Evolutionary conservation across 2,888 invertebrate genomes (phyloP), one percentile per base, ranked within the genome.

Genomic region (Panzeria rudis): DNA sequence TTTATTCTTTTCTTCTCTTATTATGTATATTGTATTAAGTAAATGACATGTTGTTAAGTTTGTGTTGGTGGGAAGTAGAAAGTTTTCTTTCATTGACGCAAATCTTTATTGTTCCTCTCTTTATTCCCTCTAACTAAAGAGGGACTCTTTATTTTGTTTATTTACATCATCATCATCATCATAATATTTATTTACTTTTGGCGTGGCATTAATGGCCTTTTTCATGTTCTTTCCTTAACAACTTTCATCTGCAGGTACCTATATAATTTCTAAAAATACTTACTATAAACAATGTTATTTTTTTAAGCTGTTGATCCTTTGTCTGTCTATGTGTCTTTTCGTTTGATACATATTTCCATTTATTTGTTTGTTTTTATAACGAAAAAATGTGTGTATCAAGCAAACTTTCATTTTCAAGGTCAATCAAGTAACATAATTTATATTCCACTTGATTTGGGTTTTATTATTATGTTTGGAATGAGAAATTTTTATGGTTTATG

Each of bases 361-460:
- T 23, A 7, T 23, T 62, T 64, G 8, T 47, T 66, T 66, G 59
- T 17, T 35, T 11, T 32, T n/a, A 47, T 17, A 44, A 44, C 5
- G 6, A 17, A 13, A 17, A 66, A 66, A 66, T 32, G 6, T 47
- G 6, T 47, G 11, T 47, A 41, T 15, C 29, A 9, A 35, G 4
- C 32, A 8, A 38, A 13, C 11, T 17, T 59, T 35, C 17, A 13
- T 66, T 66, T 66, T 66, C 66, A 66, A 66, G 66, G 66, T 32
- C 66, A 66, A 23, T 32, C 66, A 66, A 23, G 25, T 9, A 64
- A 29, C 29, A 64, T 44, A 11, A 64, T n/a, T 56, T 32, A 11
- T 32, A 15, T 32, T 8, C n/a, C 64, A 44, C 44, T 64, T 64
- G 64, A 66, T 25, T n/a, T 47, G 47, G 66, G 66, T 47, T 66